Evolutionary conservation across 2,888 invertebrate species (phyloP), one percentile per base, ranked within the genome.

Genomic region (Bruchidius siliquastri): DNA sequence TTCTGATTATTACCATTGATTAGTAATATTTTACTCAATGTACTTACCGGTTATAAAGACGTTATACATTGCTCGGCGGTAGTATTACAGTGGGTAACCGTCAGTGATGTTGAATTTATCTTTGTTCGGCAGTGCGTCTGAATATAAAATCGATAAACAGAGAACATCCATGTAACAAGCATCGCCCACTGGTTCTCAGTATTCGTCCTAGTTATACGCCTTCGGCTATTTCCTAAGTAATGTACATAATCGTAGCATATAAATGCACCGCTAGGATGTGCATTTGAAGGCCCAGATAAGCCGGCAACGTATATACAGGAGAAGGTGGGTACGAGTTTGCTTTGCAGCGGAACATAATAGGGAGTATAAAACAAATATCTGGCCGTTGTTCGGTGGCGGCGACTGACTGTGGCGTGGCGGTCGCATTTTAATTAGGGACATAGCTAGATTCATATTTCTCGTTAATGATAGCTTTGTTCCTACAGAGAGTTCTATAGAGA

Each of bases 361-460:
- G 49, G 18, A 49, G 8, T 3, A 49, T n/a, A n/a, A 30, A 30
- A 49, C 73, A 76, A 72, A 77, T 75, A 75, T 74, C 73, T 73
- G 74, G 73, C 74, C 77, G 73, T 76, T 74, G 71, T 74, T 72
- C 68, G 49, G 6, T 8, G 49, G 6, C 10, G 6, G 49, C 18
- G 49, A 8, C 3, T 26, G 26, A 26, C 26, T 2, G 8, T 26
- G 26, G 26, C 26, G 49, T 13, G 49, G 18, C 1, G 18, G 49
- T 49, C 6, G 49, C 49, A 49, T 49, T 49, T n/a, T n/a, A n/a
- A n/a, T n/a, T n/a, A n/a, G n/a, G n/a, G n/a, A n/a, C n/a, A n/a
- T n/a, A n/a, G n/a, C n/a, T n/a, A n/a, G n/a, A n/a, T n/a, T n/a
- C n/a, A n/a, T n/a, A n/a, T n/a, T n/a, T n/a, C n/a, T n/a, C n/a